phyloP scores from a whole-genome alignment of 2,797 vertebrate species.

The Pseudochromis fuscus region DNA sequence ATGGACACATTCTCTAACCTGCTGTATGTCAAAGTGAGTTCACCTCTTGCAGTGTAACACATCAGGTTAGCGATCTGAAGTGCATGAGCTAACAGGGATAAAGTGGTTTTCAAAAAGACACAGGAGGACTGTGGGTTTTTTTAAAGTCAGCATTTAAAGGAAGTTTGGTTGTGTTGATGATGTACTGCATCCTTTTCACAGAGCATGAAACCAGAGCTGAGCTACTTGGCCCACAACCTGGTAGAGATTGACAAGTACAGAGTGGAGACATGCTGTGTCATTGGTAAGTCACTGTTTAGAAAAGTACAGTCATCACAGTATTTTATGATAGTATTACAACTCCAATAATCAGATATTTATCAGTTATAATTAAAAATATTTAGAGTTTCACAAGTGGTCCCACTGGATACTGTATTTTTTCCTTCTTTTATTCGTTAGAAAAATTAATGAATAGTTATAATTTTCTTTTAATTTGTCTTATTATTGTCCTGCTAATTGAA shows the following conservation, averaged over 20 bases:
- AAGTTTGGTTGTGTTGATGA: background rate
- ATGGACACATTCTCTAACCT: conserved; percentile 99
- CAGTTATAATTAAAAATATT: background rate
- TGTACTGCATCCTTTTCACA: conserved; percentile 65
- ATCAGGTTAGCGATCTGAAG: background rate
- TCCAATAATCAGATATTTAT: background rate
- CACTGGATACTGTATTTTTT: background rate
- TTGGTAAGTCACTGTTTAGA: conserved; percentile 83
- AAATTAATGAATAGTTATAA: background rate
- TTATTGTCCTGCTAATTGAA: too few species aligned
- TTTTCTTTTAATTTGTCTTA: background rate
- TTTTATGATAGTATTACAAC: too few species aligned
- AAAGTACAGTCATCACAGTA: background rate
- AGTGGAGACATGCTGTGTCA: conserved; percentile 99
- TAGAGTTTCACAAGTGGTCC: background rate
- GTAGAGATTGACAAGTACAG: conserved; percentile 99
- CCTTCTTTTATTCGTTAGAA: background rate
- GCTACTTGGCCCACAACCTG: conserved; percentile 97
- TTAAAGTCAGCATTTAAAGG: background rate
- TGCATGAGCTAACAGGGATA: background rate
- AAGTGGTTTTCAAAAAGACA: background rate
- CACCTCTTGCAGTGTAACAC: background rate
- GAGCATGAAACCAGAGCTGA: conserved; percentile 98
- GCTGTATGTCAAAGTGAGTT: conserved; percentile 95
- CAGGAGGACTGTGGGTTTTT: too few species aligned